Base-by-base conservation (phyloP, 1,140 invertebrate genomes). In the Cheumatopsyche charites region DNA sequence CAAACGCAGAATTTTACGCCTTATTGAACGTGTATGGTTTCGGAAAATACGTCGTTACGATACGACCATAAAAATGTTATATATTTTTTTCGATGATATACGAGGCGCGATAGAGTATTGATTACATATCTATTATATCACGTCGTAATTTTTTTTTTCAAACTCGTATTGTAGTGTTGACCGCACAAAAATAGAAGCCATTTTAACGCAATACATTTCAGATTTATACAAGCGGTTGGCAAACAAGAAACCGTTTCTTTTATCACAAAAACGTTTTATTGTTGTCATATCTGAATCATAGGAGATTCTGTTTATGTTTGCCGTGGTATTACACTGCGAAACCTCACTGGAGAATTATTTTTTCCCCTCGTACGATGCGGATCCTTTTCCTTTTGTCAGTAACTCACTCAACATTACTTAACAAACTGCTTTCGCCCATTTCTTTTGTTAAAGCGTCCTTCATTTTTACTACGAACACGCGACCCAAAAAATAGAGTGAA, bases 351-450 rank as follows among this genome's bases (percentile, higher is more conserved):
- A 52, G 47, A 52, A 52, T 52, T 52, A 52, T 52, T 52, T 17
- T 17, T 52, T 52, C 19, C 19, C 19, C 19, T 12, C 19, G 19
- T n/a, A 19, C 15, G 47, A 52, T 52, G 47, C 47, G 47, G 47
- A 52, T 5, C 47, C 47, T 52, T 52, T 52, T 15, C 29, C 47
- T 52, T 52, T 52, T 15, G 15, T 17, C 47, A 52, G 47, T 52
- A 52, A 52, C 47, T 52, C 47, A 52, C 15, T 52, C 47, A 52
- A 52, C 47, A 52, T 17, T 52, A 52, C 47, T 52, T 52, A 52
- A 52, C 47, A 52, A 52, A 52, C 47, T 52, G 7, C 19, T 52
- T 52, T 52, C 47, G 15, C 15, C 19, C 47, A 52, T 7, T 52
- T 17, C 47, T 52, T 52, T 52, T 52, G 19, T 17, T 52, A 7